These are phyloP conservation scores for Drosophila kurseongensis DNA, from an alignment of 1,140 invertebrate genomes.

Conservation along the genomic window DNA sequence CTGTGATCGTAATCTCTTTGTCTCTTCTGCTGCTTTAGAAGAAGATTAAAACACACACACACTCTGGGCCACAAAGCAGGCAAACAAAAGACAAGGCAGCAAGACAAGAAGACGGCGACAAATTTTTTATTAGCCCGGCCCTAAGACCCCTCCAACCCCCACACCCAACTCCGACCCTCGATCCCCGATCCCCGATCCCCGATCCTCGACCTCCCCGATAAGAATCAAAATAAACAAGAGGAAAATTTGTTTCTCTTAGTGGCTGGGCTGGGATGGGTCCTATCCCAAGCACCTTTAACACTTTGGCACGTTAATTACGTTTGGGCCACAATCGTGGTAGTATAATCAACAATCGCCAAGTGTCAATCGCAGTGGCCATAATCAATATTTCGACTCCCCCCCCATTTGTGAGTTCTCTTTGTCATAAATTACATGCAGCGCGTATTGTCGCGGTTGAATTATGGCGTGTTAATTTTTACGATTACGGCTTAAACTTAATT, in stretches of 20 bases:
- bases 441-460: conserved; percentile 80
- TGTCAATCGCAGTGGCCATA: conserved; percentile 61
- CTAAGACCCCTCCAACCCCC: conserved; percentile 26
- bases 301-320: conserved; percentile 81
- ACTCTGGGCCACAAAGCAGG: conserved; percentile 22
- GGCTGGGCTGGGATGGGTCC: conserved; percentile 13
- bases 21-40: conserved; percentile 77
- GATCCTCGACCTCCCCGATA: conserved; percentile 38
- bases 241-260: conserved; percentile 74
- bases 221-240: conserved; percentile 77
- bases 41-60: conserved; percentile 76
- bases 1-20: conserved; percentile 82
- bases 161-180: conserved; percentile 4
- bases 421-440: conserved; percentile 80
- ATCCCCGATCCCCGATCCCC: conserved; percentile 5
- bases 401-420: conserved; percentile 17
- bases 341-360: conserved; percentile 66
- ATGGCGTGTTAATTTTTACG: conserved; percentile 83
- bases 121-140: conserved; percentile 80
- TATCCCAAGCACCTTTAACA: conserved; percentile 73
- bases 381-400: conserved; percentile 72
- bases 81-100: conserved; percentile 50
- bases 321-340: conserved; percentile 42
- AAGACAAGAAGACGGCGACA: conserved; percentile 74
- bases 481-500: conserved; percentile 83